Conservation (phyloP, 2,888 invertebrate species). For the Tenthredo livida region DNA sequence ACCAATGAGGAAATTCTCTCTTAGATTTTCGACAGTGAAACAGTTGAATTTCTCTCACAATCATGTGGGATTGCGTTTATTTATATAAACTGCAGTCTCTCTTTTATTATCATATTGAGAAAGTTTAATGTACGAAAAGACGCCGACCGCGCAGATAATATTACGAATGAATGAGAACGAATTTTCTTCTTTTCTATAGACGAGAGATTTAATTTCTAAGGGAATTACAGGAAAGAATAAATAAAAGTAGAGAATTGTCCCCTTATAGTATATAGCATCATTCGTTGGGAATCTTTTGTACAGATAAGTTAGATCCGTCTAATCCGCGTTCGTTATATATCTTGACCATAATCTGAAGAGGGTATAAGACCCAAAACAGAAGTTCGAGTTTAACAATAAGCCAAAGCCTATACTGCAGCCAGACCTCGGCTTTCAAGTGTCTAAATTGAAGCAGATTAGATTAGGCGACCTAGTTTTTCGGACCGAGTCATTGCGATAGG, state of each 20-base stretch:
- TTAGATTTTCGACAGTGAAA: neutral
- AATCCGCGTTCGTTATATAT: neutral
- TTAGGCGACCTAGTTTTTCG: slow-evolving; percentile 49
- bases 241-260: neutral
- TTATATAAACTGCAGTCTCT: neutral
- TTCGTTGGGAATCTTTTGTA: neutral
- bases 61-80: neutral
- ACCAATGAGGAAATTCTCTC: neutral
- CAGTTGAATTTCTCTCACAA: neutral
- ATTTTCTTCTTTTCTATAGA: neutral
- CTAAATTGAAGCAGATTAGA: slow-evolving; percentile 55
- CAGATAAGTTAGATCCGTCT: neutral
- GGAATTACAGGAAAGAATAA: neutral
- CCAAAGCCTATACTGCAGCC: neutral
- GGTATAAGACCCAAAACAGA: neutral
- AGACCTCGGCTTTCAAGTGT: slow-evolving; percentile 58
- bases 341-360: neutral
- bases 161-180: neutral
- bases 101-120: slow-evolving; percentile 3
- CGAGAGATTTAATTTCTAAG: neutral
- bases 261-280: neutral
- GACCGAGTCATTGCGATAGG: slow-evolving; percentile 33
- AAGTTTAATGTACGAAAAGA: neutral
- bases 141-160: neutral
- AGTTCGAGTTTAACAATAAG: neutral